Base-by-base conservation (phyloP, 2,797 vertebrate species). In the Lerista edwardsae region DNA sequence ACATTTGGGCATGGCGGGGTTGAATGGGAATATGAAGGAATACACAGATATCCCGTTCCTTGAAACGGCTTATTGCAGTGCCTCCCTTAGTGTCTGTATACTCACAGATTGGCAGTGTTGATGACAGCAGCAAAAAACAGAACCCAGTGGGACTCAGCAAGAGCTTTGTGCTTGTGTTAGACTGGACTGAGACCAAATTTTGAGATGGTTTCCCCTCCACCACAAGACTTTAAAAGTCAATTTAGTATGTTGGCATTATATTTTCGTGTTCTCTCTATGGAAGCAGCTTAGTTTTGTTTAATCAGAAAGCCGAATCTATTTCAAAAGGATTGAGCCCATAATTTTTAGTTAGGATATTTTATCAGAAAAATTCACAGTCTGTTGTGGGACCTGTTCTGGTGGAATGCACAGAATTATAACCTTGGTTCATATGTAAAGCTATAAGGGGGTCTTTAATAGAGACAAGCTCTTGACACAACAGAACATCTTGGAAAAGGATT, bases 401-500 rank as follows among this genome's bases (percentile, higher is more conserved):
- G 2, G 34, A 74, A 89, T 29, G 41, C 86, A 84, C 23, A 85
- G 9, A 85, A 82, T 59, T 75, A 82, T 8, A 91, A 61, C 0
- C 73, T 39, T n/a, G 67, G 88, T 67, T 21, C 14, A 87, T 86
- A 41, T n/a, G 86, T 27, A 51, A 77, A 90, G 17, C 61, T 83
- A 9, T 51, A 0, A 88, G 6, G 71, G 51, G 5, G 23, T 89
- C 23, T 79, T 62, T 84, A 74, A 83, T 14, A 8, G 67, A 57
- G 79, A 1, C 55, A 75, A 86, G 80, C 25, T 68, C 82, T 65
- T 0, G 15, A 55, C 51, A 57, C 39, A 14, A 65, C 34, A 73
- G 81, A 88, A 91, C 88, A 41, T 62, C 73, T 83, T 82, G 65
- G 34, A 80, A 78, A 61, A 62, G 74, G 31, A 79, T 31, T 85